These are phyloP conservation scores for Dromius quadrimaculatus DNA, from an alignment of 2,888 invertebrate genomes.

Conservation along the genomic window DNA sequence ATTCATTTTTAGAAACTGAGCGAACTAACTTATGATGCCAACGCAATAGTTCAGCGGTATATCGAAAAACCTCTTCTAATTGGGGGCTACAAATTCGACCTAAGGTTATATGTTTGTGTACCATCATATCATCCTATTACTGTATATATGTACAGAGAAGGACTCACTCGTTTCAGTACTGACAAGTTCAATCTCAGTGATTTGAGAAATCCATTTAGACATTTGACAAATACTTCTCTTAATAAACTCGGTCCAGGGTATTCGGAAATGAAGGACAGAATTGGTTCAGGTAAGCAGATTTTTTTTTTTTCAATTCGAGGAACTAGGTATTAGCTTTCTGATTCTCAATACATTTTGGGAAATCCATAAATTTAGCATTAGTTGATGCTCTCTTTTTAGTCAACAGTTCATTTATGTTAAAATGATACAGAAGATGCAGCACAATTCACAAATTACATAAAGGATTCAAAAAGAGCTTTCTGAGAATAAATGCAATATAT, in stretches of 20 bases:
- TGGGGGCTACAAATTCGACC: conserved; percentile 93
- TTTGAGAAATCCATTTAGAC: conserved; percentile 85
- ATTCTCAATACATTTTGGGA: too few relatives aligned
- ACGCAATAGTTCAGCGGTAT: conserved; percentile 85
- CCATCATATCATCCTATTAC: conserved; percentile 88
- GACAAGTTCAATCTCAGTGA: conserved; percentile 88
- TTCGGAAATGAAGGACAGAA: conserved; percentile 83
- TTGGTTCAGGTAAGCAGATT: conserved; percentile 76
- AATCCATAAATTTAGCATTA: too few relatives aligned
- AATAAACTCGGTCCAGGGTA: conserved; percentile 90
- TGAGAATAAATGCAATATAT: too few relatives aligned
- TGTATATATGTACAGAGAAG: conserved; percentile 90
- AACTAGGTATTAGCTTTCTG: too few relatives aligned
- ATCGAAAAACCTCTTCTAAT: conserved; percentile 82
- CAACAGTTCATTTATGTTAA: too few relatives aligned
- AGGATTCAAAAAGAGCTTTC: too few relatives aligned
- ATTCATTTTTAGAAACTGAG: conserved; percentile 76
- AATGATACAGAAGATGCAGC: too few relatives aligned
- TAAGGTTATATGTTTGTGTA: conserved; percentile 90
- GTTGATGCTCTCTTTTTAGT: too few relatives aligned
- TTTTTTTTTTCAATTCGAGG: neutral
- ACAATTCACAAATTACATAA: too few relatives aligned
- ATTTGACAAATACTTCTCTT: conserved; percentile 91
- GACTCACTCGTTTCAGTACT: conserved; percentile 83
- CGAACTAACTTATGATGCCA: conserved; percentile 81